A percentile compares a stretch with the other conserved stretches of the same genome.
phyloP scores from a whole-genome alignment of 1,140 invertebrate genomes.

The Manduca sexta region DNA sequence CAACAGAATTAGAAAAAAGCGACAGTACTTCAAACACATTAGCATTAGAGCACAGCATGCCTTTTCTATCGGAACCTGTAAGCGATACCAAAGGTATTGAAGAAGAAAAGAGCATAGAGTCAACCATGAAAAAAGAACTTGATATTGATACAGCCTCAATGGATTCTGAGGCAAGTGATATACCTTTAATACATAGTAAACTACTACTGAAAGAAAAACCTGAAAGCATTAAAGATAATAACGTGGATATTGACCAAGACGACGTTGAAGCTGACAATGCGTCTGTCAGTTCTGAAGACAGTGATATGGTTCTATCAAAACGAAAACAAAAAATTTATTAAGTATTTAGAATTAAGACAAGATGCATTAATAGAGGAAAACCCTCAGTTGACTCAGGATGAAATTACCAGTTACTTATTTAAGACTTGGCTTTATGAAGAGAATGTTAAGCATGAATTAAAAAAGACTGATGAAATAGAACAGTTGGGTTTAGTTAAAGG shows the following conservation, averaged over 20 bases:
- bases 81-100: too few species aligned
- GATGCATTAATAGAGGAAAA: slow-evolving; percentile 69
- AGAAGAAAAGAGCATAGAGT: too few species aligned
- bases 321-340: slow-evolving; percentile 49
- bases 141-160: slow-evolving; percentile 32
- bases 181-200: slow-evolving; percentile 18
- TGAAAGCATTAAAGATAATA: slow-evolving; percentile 6
- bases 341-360: slow-evolving; percentile 71
- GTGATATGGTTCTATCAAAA: slow-evolving; percentile 11
- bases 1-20: background rate
- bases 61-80: too few species aligned
- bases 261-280: slow-evolving; percentile 38
- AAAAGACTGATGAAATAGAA: slow-evolving; percentile 48
- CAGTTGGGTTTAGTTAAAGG: slow-evolving; percentile 52
- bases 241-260: slow-evolving; percentile 7
- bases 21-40: background rate
- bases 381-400: slow-evolving; percentile 66
- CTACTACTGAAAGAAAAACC: slow-evolving; percentile 5
- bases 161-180: slow-evolving; percentile 24
- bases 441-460: slow-evolving; percentile 40
- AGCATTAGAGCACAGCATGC: too few species aligned
- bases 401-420: slow-evolving; percentile 71
- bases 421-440: slow-evolving; percentile 74
- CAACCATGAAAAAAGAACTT: slow-evolving; percentile 9
- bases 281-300: slow-evolving; percentile 39